Conservation (phyloP, 2,113 vertebrate species). For the Vidua macroura region DNA sequence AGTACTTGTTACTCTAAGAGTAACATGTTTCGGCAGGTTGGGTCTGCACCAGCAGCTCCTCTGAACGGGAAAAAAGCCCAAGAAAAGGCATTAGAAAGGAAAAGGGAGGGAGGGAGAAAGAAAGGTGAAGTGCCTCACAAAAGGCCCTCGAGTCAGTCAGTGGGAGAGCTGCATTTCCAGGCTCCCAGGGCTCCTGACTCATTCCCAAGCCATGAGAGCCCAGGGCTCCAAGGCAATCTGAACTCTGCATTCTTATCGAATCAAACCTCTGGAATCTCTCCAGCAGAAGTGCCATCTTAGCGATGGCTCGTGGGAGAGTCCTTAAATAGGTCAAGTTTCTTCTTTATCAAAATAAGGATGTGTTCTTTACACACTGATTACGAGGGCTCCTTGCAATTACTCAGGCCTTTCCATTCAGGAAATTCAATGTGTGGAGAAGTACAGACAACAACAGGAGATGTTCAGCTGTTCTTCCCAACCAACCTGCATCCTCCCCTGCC, state of each 20-base stretch:
- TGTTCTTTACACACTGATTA: background rate
- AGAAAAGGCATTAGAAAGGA: background rate
- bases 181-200: slow-evolving; percentile 63
- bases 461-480: background rate
- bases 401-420: background rate
- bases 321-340: slow-evolving; percentile 51
- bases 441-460: background rate
- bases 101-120: background rate
- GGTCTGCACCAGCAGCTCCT: background rate
- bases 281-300: slow-evolving; percentile 62
- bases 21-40: background rate
- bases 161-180: slow-evolving; percentile 57
- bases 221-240: slow-evolving; percentile 5
- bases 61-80: rapidly evolving
- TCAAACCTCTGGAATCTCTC: slow-evolving; percentile 61
- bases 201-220: slow-evolving; percentile 60
- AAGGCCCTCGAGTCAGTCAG: slow-evolving; percentile 9
- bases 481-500: background rate
- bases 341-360: slow-evolving; percentile 53
- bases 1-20: background rate
- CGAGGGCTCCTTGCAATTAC: background rate
- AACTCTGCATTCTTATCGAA: slow-evolving; percentile 61
- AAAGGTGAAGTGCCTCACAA: slow-evolving; percentile 41
- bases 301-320: slow-evolving; percentile 51
- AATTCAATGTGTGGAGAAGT: background rate